Conservation (phyloP, 2,113 vertebrate genomes). For the Monarcha castaneiventris region DNA sequence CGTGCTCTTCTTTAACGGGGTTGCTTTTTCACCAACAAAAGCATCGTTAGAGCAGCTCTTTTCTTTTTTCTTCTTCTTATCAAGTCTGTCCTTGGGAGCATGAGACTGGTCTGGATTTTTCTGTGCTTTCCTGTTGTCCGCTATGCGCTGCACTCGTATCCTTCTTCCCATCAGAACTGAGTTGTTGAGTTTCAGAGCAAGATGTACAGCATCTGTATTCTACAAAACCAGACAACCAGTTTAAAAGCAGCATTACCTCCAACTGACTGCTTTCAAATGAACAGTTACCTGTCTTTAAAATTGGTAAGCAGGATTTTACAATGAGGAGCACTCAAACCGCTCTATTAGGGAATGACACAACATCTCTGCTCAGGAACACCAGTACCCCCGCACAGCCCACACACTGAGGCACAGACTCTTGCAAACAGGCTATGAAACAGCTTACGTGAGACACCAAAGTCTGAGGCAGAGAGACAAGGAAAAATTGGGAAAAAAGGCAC, state of each 20-base stretch:
- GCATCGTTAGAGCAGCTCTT: background rate
- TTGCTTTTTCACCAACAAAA: conserved; percentile 83
- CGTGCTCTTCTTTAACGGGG: conserved; percentile 27
- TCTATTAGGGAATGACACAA: background rate
- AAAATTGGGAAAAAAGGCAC: background rate
- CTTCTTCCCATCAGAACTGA: conserved; percentile 81
- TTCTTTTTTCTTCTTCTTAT: background rate
- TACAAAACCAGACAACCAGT: conserved; percentile 18
- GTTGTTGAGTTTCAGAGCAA: conserved; percentile 87
- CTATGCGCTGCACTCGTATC: conserved; percentile 82
- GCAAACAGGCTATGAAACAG: background rate
- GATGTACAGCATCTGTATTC: conserved; percentile 85
- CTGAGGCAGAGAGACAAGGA: background rate
- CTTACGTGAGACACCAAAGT: background rate
- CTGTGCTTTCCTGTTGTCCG: conserved; percentile 70
- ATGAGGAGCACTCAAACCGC: background rate
- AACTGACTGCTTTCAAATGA: rapidly evolving
- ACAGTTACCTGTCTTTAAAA: background rate
- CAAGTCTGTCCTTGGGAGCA: conserved; percentile 22
- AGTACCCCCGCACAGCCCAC: background rate
- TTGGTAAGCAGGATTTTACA: background rate
- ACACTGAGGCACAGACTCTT: background rate
- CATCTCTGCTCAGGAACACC: background rate
- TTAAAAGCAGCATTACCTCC: background rate
- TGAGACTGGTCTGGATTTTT: background rate